phyloP scores from a whole-genome alignment of 2,888 invertebrate species.

The Cerceris rybyensis region DNA sequence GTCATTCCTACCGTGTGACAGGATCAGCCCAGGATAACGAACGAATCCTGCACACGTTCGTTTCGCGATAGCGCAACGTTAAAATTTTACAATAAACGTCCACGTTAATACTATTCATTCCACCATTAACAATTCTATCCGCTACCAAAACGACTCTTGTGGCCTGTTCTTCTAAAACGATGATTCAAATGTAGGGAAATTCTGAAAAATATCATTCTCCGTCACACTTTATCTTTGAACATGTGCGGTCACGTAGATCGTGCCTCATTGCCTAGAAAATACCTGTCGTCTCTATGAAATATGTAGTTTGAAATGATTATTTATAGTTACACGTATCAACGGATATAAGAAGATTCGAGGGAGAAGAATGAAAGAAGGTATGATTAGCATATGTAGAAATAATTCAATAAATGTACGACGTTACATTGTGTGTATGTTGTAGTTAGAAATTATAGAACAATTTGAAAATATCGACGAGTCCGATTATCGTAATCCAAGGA shows the following conservation, averaged over 20 bases:
- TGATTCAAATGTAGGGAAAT: constrained; percentile 29
- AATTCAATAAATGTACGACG: too few relatives aligned
- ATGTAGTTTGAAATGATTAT: constrained; percentile 5
- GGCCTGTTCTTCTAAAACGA: constrained; percentile 30
- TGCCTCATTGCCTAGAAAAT: constrained; percentile 20
- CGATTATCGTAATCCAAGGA: constrained; percentile 46
- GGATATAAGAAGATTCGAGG: neutral
- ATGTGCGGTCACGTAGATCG: neutral
- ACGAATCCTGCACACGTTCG: constrained; percentile 55
- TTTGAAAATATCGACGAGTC: constrained; percentile 18
- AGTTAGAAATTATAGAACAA: neutral
- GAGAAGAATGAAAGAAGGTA: too few relatives aligned
- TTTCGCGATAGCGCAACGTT: constrained; percentile 62
- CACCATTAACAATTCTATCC: constrained; percentile 38
- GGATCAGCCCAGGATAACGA: constrained; percentile 61
- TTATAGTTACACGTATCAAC: constrained; percentile 7
- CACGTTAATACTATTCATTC: constrained; percentile 39
- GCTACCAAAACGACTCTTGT: constrained; percentile 9
- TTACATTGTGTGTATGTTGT: too few relatives aligned
- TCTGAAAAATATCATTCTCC: neutral
- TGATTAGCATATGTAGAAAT: too few relatives aligned
- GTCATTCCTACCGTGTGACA: constrained; percentile 61
- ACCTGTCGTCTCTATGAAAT: constrained; percentile 3
- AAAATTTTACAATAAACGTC: constrained; percentile 60
- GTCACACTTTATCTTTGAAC: neutral